These are phyloP conservation scores for Xanthostigma xanthostigma DNA, from an alignment of 2,888 invertebrate genomes.

Conservation along the genomic window DNA sequence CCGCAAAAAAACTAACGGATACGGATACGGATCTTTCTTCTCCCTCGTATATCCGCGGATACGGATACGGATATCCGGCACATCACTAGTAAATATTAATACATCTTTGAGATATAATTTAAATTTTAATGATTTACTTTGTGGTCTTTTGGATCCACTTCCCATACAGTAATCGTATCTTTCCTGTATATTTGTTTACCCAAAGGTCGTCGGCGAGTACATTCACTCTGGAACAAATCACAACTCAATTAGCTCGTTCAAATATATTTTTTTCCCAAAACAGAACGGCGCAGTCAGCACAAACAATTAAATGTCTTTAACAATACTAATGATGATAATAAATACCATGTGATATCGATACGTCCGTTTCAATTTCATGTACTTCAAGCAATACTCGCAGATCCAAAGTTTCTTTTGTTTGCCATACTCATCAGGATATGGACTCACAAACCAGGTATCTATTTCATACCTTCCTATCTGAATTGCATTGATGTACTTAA, in stretches of 20 bases:
- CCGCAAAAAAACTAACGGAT: no score
- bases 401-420: slow-evolving; percentile 85
- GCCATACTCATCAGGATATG: slow-evolving; percentile 95
- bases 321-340: slow-evolving; percentile 1
- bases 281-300: no score
- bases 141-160: slow-evolving; percentile 91
- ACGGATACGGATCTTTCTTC: no score
- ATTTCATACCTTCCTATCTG: slow-evolving; percentile 93
- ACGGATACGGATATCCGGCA: no score
- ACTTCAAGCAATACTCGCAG: slow-evolving; percentile 94
- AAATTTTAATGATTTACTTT: slow-evolving; percentile 33
- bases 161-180: slow-evolving; percentile 90
- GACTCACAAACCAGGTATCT: slow-evolving; percentile 98
- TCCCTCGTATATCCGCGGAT: no score
- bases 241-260: neutral
- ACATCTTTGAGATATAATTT: neutral
- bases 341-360: slow-evolving; percentile 65
- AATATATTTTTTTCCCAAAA: neutral
- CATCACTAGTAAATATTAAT: no score
- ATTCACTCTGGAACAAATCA: slow-evolving; percentile 40
- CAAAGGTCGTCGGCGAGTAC: slow-evolving; percentile 77
- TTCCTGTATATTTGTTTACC: slow-evolving; percentile 96
- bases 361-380: slow-evolving; percentile 85
- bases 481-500: slow-evolving; percentile 86
- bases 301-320: neutral